Base-by-base conservation (phyloP, 2,797 vertebrate genomes). In the Smutsia gigantea region DNA sequence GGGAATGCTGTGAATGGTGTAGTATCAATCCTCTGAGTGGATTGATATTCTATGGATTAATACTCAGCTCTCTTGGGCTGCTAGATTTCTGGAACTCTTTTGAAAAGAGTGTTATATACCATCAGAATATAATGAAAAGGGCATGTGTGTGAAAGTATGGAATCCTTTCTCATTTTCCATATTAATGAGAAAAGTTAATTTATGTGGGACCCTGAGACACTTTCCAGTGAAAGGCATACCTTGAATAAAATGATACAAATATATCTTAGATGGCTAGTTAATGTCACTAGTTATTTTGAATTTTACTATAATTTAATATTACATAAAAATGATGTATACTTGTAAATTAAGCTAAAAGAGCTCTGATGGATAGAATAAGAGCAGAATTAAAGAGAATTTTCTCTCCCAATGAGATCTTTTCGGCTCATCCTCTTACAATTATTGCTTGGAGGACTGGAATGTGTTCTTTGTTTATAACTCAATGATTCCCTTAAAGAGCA, bases 381-480 rank as follows among this genome's bases (percentile, higher is more conserved):
- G 39, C 21, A 94, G 64, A 97, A 96, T 96, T 96, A 96, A 95
- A 89, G 53, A 93, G 63, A 63, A 81, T 34, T 85, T 96, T 92
- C 90, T 85, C 63, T 0, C 39, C 85, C 72, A 96, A 78, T 93
- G 87, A 90, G 61, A 95, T 81, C 42, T 74, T 90, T 84, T 86
- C 91, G 87, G 69, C 42, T 97, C 81, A 61, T 95, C 59, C 46
- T 94, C 31, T 96, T 85, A 72, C 31, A 94, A 91, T 90, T 93
- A 88, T 92, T 93, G 53, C 77, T 96, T 66, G 31, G 46, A 95
- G 51, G 68, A 88, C 39, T 96, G 78, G 75, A 97, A 96, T 75
- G 79, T 86, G 23, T 74, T 92, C 74, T 94, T 96, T 95, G 74
- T 96, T 97, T 96, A 84, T 89, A 95, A 93, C 74, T 89, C 82